These are phyloP conservation scores for Ptychochromis oligacanthus DNA, from an alignment of 2,113 vertebrate genomes.

Conservation along the genomic window DNA sequence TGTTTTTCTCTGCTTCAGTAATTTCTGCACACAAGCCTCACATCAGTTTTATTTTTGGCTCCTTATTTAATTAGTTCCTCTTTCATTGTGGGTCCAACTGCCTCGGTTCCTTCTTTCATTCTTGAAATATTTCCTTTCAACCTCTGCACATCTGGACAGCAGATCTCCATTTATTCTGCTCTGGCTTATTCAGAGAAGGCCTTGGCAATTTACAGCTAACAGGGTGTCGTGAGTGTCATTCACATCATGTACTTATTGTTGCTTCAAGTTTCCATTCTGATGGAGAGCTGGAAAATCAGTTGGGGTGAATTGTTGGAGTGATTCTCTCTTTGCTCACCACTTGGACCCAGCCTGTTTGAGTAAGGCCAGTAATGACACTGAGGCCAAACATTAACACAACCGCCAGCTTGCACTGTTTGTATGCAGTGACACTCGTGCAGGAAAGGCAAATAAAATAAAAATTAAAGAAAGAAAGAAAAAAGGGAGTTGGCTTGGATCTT, in stretches of 20 bases:
- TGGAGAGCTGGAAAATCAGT: not conserved
- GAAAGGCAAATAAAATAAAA: not conserved
- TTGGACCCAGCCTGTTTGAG: not conserved
- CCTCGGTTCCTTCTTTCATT: not conserved
- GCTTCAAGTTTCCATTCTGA: conserved; percentile 12
- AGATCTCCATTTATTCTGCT: not conserved
- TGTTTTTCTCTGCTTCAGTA: not conserved
- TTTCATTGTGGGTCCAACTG: not conserved
- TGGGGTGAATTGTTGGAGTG: not conserved
- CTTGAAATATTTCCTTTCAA: not conserved
- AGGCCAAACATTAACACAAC: not conserved
- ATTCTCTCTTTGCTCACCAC: not conserved
- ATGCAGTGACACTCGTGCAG: too few relatives aligned
- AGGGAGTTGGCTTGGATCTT: not conserved
- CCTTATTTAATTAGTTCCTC: not conserved
- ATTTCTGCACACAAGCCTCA: not conserved
- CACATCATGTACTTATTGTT: not conserved
- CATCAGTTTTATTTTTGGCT: not conserved
- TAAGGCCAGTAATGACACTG: not conserved
- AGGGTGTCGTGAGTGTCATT: not conserved
- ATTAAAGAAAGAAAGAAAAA: not conserved
- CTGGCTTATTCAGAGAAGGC: not conserved
- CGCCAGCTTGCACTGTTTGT: too few relatives aligned
- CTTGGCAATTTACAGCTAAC: not conserved
- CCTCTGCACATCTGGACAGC: not conserved